These are phyloP conservation scores for Megalops cyprinoides DNA, from an alignment of 2,797 vertebrate species.

Conservation along the genomic window DNA sequence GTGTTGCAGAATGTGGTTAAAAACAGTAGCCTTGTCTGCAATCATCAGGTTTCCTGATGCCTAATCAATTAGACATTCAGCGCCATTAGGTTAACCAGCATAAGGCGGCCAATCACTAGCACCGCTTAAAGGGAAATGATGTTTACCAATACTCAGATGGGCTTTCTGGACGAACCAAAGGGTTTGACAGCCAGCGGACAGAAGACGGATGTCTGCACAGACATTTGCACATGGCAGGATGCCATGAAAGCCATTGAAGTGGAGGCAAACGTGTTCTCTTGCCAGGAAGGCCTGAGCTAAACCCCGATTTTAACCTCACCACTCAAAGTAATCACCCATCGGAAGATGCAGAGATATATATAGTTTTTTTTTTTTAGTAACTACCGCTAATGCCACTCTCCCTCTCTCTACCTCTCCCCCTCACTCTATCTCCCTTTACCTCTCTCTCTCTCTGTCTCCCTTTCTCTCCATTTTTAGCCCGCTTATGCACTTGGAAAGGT, in stretches of 20 bases:
- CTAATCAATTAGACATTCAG: background rate
- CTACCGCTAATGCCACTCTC: background rate
- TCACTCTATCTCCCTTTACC: no score
- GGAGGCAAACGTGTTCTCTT: conserved; percentile 14
- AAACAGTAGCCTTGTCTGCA: background rate
- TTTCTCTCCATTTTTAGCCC: no score
- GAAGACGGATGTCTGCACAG: background rate
- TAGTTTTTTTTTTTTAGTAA: background rate
- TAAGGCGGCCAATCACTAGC: background rate
- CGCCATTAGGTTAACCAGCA: background rate
- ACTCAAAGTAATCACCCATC: background rate
- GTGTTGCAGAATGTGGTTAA: background rate
- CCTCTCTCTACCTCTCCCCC: conserved; percentile 40
- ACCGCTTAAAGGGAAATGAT: background rate
- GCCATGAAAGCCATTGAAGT: conserved; percentile 22
- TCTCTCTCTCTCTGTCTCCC: conserved; percentile 46
- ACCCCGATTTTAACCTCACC: background rate
- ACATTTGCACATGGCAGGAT: conserved; percentile 13
- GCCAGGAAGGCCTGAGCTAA: conserved; percentile 15
- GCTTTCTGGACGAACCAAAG: background rate
- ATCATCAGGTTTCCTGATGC: background rate
- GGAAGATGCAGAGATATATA: background rate
- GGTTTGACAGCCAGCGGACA: background rate
- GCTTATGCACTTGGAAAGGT: no score
- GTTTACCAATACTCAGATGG: background rate